Base-by-base conservation (phyloP, 1,140 invertebrate species). In the Pseudoatta argentina region DNA sequence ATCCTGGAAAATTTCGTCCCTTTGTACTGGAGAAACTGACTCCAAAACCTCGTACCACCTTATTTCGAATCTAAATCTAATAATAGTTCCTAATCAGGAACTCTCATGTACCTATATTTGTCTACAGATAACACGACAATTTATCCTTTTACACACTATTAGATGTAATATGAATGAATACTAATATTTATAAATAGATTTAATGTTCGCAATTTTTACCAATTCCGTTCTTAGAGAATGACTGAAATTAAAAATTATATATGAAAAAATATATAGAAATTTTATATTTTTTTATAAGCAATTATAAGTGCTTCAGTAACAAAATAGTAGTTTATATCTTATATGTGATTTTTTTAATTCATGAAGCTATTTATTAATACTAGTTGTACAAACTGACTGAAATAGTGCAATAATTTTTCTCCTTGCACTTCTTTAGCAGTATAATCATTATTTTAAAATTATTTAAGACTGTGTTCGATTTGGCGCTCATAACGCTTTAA, bases 11-110 rank as follows among this genome's bases (percentile, higher is more conserved):
- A 83, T 73, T 83, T 14, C 34, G 67, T 48, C 39, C 55, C 27
- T 83, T 83, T 83, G 79, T 83, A 39, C 73, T 14, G 21, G 44
- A 82, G 12, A 39, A 83, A 44, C 57, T 75, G 67, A 83, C 24
- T 57, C 39, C 61, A 83, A 73, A 83, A 75, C 14, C 69, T 7
- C 44, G 12, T 63, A 34, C 69, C 10, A 61, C 14, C 48, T 61
- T 83, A 59, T 83, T 83, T 83, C 79, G 6, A 83, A 24, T 73
- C 59, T 61, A 27, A 34, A n/a, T 3, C 6, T 34, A 30, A 53
- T 67, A 55, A 66, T 51, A 8, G 14, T 78, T 64, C 2, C 24
- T n/a, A 64, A 64, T 78, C 16, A 7, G 16, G 8, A 55, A 67
- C 18, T 79, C 3, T 2, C n/a, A 14, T 8, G 8, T 69, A 69